A percentile compares a stretch with the other conserved stretches of the same genome.
These are phyloP conservation scores for Acromyrmex heyeri DNA, from an alignment of 1,140 invertebrate species.

Conservation along the genomic window DNA sequence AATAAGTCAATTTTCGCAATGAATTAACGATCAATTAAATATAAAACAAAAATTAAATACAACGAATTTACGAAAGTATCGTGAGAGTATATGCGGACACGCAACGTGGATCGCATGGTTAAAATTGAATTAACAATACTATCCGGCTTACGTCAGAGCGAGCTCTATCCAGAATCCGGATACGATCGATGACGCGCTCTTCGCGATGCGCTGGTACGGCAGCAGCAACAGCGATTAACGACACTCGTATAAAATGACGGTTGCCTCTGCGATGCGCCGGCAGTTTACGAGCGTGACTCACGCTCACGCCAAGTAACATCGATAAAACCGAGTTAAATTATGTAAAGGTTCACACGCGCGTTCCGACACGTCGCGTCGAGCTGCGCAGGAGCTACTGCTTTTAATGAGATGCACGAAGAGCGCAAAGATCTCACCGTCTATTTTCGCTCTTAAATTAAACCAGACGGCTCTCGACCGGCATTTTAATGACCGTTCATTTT, in stretches of 20 bases:
- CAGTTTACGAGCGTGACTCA: slow-evolving; percentile 63
- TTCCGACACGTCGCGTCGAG: slow-evolving; percentile 43
- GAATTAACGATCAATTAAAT: background rate
- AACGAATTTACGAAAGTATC: background rate
- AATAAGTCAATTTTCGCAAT: slow-evolving; percentile 8
- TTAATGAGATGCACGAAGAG: slow-evolving; percentile 55
- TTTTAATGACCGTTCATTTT: slow-evolving; percentile 17
- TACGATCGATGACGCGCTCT: slow-evolving; percentile 47
- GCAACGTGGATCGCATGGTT: background rate
- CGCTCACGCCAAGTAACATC: slow-evolving; percentile 52
- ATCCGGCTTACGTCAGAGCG: slow-evolving; percentile 56
- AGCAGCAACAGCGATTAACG: slow-evolving; percentile 56
- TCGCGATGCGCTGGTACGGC: slow-evolving; percentile 17
- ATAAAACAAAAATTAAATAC: background rate
- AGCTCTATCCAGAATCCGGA: slow-evolving; percentile 56
- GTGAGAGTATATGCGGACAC: too few species aligned
- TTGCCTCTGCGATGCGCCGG: slow-evolving; percentile 24
- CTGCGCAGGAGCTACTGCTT: slow-evolving; percentile 38
- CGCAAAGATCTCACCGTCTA: slow-evolving; percentile 43
- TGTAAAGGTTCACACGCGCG: slow-evolving; percentile 62
- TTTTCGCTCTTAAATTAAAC: slow-evolving; percentile 61
- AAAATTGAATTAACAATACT: slow-evolving; percentile 34
- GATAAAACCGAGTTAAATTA: slow-evolving; percentile 63
- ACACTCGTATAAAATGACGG: slow-evolving; percentile 56
- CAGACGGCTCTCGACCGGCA: slow-evolving; percentile 16